Evolutionary conservation across 2,888 invertebrate genomes (phyloP).

Genomic region (Apantesis nais): DNA sequence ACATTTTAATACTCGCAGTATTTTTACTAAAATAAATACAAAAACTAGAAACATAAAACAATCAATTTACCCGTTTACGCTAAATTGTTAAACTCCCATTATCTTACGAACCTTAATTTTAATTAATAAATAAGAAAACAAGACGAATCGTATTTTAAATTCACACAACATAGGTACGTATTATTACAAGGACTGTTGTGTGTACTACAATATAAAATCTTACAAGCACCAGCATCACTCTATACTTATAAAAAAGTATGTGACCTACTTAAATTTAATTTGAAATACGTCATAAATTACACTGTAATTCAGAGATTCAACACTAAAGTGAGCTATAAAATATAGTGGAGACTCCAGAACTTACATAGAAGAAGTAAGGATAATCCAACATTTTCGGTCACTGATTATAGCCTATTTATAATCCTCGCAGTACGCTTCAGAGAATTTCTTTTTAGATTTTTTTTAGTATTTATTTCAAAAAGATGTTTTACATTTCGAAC

Average conservation of each 20-base stretch:
- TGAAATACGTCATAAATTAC: conserved; percentile 18
- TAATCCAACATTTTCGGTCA: conserved; percentile 27
- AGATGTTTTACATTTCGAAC: neutral
- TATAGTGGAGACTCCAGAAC: conserved; percentile 18
- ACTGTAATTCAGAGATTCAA: conserved; percentile 11
- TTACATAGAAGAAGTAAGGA: conserved; percentile 20
- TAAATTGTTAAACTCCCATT: too few relatives aligned
- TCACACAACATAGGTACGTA: neutral
- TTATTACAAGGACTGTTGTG: too few relatives aligned
- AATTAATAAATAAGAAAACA: too few relatives aligned
- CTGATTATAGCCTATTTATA: conserved; percentile 27
- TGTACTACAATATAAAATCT: neutral
- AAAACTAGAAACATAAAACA: neutral
- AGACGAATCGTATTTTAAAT: neutral
- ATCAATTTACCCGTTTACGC: too few relatives aligned
- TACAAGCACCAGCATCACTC: neutral
- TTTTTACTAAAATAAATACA: too few relatives aligned
- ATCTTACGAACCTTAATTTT: too few relatives aligned
- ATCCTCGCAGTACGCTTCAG: conserved; percentile 13
- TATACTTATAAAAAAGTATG: conserved; percentile 4
- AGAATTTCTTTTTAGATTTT: neutral
- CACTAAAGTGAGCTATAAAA: conserved; percentile 16
- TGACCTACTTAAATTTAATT: conserved; percentile 17
- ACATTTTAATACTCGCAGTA: neutral
- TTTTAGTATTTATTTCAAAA: neutral